Conservation (phyloP, 2,888 invertebrate species). For the Drosophila borealis region DNA sequence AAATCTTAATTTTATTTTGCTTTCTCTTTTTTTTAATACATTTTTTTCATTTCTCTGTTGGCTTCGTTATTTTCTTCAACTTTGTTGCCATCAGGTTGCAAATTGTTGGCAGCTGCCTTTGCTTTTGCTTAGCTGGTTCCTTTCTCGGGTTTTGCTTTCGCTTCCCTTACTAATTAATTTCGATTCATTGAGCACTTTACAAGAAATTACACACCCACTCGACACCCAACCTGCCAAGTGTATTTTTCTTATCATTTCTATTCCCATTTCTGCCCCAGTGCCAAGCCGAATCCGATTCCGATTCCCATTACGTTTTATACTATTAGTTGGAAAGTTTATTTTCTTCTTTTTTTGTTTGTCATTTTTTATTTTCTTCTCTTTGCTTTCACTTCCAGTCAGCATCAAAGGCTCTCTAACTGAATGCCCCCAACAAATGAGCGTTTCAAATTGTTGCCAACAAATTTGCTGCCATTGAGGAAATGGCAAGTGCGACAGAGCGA, state of each 20-base stretch:
- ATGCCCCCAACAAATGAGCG: slow-evolving; percentile 69
- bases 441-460: slow-evolving; percentile 75
- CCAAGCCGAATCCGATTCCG: slow-evolving; percentile 30
- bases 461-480: slow-evolving; percentile 73
- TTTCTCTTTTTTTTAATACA: slow-evolving; percentile 19
- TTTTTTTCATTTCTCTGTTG: slow-evolving; percentile 16
- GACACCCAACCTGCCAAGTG: slow-evolving; percentile 15
- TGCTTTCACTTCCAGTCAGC: slow-evolving; percentile 40
- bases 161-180: slow-evolving; percentile 80
- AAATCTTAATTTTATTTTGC: slow-evolving; percentile 69
- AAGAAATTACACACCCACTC: slow-evolving; percentile 76
- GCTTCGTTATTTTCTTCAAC: slow-evolving; percentile 66
- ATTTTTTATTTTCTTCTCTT: slow-evolving; percentile 16
- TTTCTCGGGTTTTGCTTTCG: slow-evolving; percentile 43
- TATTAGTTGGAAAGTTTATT: slow-evolving; percentile 44
- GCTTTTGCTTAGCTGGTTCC: slow-evolving; percentile 51
- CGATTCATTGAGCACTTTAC: slow-evolving; percentile 81
- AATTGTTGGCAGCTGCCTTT: slow-evolving; percentile 60
- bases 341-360: slow-evolving; percentile 5
- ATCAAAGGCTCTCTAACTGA: slow-evolving; percentile 64
- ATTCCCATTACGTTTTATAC: slow-evolving; percentile 58
- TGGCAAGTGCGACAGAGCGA: slow-evolving; percentile 40
- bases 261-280: slow-evolving; percentile 16
- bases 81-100: slow-evolving; percentile 76
- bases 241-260: slow-evolving; percentile 22